These are phyloP conservation scores for Nyctibius grandis DNA, from an alignment of 2,797 vertebrate species.

Conservation along the genomic window DNA sequence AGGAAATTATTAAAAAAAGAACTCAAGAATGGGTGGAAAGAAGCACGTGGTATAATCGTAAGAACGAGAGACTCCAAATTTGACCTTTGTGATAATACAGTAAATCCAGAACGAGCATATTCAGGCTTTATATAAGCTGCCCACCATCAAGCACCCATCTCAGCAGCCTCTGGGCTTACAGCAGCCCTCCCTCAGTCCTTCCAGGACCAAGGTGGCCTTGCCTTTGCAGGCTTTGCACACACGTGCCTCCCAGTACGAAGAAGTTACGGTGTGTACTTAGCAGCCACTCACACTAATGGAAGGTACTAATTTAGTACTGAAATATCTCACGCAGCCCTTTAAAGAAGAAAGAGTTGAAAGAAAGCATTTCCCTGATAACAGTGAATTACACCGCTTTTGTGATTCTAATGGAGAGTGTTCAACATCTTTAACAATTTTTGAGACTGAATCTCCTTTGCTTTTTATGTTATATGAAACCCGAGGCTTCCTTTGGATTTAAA, in stretches of 20 bases:
- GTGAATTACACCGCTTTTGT: neutral
- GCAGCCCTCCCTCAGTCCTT: neutral
- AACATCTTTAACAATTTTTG: neutral
- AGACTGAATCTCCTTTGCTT: neutral
- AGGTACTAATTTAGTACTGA: neutral
- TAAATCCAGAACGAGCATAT: neutral
- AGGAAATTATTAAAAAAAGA: neutral
- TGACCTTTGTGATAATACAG: neutral
- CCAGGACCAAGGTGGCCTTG: neutral
- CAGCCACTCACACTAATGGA: neutral
- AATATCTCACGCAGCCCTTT: neutral
- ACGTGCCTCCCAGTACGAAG: neutral
- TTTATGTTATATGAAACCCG: neutral
- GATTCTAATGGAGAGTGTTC: neutral
- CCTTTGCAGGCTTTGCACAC: neutral
- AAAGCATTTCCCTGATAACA: neutral
- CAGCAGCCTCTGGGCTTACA: neutral
- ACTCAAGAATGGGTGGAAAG: neutral
- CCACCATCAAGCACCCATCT: neutral
- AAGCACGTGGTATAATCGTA: neutral
- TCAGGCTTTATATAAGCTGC: neutral
- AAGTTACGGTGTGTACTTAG: neutral
- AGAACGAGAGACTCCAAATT: conserved; percentile 7
- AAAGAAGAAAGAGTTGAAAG: neutral
- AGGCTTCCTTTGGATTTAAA: neutral